Conservation (phyloP, 2,113 vertebrate genomes). For the Melanerpes aurifrons region DNA sequence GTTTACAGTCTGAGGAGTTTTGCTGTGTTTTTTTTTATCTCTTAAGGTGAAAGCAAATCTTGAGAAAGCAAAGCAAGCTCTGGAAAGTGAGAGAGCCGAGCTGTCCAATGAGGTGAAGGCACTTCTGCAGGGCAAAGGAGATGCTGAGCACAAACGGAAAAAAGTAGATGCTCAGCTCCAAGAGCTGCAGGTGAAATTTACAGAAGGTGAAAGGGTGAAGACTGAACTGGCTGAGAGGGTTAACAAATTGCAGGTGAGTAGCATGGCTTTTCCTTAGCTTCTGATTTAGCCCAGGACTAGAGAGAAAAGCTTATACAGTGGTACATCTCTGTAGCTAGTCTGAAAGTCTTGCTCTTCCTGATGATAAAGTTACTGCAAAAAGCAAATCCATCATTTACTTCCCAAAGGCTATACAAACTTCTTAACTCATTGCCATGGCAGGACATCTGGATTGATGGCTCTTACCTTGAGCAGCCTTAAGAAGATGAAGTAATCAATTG, state of each 20-base stretch:
- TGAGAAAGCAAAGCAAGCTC: slow-evolving; percentile 93
- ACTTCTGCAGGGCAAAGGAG: slow-evolving; percentile 89
- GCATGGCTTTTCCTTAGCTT: neutral
- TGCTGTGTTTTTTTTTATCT: neutral
- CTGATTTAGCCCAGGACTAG: neutral
- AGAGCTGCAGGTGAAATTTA: slow-evolving; percentile 91
- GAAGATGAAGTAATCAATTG: neutral
- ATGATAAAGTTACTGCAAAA: neutral
- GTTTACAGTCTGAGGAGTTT: neutral
- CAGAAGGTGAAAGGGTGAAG: slow-evolving; percentile 88
- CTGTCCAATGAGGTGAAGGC: slow-evolving; percentile 90
- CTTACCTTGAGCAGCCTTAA: neutral
- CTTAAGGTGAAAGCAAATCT: slow-evolving; percentile 92
- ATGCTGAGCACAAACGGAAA: slow-evolving; percentile 95
- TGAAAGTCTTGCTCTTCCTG: neutral
- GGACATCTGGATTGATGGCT: neutral
- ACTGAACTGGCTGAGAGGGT: slow-evolving; percentile 85
- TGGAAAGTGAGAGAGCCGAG: slow-evolving; percentile 93
- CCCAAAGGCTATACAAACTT: neutral
- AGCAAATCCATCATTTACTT: neutral
- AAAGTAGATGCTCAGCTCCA: slow-evolving; percentile 89
- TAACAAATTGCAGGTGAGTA: slow-evolving; percentile 88
- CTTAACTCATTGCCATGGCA: neutral
- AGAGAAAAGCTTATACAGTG: neutral
- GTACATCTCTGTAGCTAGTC: neutral